phyloP scores from a whole-genome alignment of 2,888 invertebrate genomes.

The Calliopum simillimum region DNA sequence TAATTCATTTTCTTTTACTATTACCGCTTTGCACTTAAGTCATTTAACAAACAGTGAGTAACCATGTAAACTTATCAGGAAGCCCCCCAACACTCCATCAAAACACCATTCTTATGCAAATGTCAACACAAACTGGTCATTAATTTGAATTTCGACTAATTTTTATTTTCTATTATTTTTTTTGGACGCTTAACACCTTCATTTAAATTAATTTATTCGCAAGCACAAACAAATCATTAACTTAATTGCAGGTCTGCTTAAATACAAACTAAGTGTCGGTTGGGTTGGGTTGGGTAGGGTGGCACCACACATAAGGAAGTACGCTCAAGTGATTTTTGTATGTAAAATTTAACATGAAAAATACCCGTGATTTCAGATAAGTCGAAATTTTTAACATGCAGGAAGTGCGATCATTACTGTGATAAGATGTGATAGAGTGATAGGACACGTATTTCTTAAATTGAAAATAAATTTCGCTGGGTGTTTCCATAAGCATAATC shows the following conservation, averaged over 20 bases:
- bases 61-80: no score
- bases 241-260: conserved; percentile 12
- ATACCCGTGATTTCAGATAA: neutral
- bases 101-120: no score
- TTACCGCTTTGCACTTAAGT: no score
- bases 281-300: neutral
- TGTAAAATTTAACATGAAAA: neutral
- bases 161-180: neutral
- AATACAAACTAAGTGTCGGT: neutral
- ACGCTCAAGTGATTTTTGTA: conserved; percentile 35
- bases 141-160: conserved; percentile 10
- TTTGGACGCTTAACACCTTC: conserved; percentile 53
- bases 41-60: no score
- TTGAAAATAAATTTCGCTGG: conserved; percentile 37
- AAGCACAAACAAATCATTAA: conserved; percentile 51
- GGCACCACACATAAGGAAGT: conserved; percentile 29
- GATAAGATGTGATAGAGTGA: conserved; percentile 32
- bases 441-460: conserved; percentile 35
- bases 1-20: no score
- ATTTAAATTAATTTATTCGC: conserved; percentile 63
- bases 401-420: neutral
- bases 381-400: neutral
- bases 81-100: no score
- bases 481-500: neutral
- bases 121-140: conserved; percentile 15